Conservation (phyloP, 2,888 invertebrate species). For the Cryptosula pallasiana region DNA sequence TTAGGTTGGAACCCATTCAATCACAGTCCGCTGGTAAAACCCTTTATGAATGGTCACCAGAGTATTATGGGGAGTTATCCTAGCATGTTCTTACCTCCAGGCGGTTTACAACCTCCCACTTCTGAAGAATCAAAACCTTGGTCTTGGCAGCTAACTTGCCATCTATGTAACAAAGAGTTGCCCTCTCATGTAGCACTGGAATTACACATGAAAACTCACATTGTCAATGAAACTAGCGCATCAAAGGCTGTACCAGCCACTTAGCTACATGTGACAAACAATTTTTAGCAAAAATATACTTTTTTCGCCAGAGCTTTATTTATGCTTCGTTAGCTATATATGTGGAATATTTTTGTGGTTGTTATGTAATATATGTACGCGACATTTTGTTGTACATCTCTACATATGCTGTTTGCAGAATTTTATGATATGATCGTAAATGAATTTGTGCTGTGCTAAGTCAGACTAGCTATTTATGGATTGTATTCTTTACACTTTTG, state of each 20-base stretch:
- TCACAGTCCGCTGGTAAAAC: conserved; percentile 6
- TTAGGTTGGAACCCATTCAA: conserved; percentile 1
- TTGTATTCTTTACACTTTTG: too few species aligned
- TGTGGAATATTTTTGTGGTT: too few species aligned
- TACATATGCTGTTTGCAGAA: too few species aligned
- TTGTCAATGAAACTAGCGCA: conserved; percentile 32
- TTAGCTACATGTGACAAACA: too few species aligned
- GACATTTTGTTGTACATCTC: too few species aligned
- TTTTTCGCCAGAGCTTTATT: too few species aligned
- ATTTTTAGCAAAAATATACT: too few species aligned
- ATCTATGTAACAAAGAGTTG: conserved; percentile 90
- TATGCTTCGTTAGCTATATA: too few species aligned
- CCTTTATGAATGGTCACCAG: not conserved
- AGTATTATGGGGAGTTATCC: not conserved
- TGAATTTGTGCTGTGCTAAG: too few species aligned
- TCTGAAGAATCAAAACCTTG: conserved; percentile 31
- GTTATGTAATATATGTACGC: too few species aligned
- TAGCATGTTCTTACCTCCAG: not conserved
- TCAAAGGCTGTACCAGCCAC: conserved; percentile 32
- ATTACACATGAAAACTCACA: conserved; percentile 89
- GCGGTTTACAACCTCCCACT: conserved; percentile 13
- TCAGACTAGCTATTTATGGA: too few species aligned
- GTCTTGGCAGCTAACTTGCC: conserved; percentile 50
- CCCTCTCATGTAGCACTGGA: conserved; percentile 91
- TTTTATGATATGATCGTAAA: too few species aligned